A percentile compares a stretch with the other conserved stretches of the same genome.
Conservation (phyloP, 1,140 invertebrate genomes). For the Pseudoatta argentina region DNA sequence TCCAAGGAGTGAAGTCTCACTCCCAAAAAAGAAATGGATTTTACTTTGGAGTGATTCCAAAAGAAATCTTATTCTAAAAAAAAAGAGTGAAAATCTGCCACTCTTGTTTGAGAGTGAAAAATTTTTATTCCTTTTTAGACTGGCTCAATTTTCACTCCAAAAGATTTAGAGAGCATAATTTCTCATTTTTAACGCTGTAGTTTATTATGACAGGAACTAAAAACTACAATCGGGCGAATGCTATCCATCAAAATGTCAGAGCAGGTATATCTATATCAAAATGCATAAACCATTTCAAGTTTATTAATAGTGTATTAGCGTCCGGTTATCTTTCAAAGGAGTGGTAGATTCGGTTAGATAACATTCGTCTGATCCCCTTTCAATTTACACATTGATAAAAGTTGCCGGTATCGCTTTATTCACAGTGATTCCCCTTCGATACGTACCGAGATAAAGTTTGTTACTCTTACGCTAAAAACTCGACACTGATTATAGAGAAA, state of each 20-base stretch:
- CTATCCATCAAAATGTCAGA: background rate
- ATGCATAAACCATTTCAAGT: conserved; percentile 17
- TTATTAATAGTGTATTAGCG: conserved; percentile 9
- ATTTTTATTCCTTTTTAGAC: no score
- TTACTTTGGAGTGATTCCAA: no score
- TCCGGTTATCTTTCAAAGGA: conserved; percentile 54
- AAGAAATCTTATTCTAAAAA: no score
- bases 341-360: conserved; percentile 57
- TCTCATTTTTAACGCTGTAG: background rate
- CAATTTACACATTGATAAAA: conserved; percentile 65
- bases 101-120: no score
- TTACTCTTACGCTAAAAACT: conserved; percentile 19
- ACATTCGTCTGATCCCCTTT: conserved; percentile 27
- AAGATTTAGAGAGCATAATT: background rate
- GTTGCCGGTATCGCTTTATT: background rate
- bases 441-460: conserved; percentile 43
- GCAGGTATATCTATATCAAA: no score
- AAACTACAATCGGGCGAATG: background rate
- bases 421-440: background rate
- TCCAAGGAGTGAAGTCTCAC: no score
- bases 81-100: no score
- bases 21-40: no score
- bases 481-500: background rate
- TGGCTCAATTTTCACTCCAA: no score
- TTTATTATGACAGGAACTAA: background rate